A percentile compares a stretch with the other conserved stretches of the same genome.
Conservation (phyloP, 2,888 invertebrate species). For the Hemistola chrysoprasaria region DNA sequence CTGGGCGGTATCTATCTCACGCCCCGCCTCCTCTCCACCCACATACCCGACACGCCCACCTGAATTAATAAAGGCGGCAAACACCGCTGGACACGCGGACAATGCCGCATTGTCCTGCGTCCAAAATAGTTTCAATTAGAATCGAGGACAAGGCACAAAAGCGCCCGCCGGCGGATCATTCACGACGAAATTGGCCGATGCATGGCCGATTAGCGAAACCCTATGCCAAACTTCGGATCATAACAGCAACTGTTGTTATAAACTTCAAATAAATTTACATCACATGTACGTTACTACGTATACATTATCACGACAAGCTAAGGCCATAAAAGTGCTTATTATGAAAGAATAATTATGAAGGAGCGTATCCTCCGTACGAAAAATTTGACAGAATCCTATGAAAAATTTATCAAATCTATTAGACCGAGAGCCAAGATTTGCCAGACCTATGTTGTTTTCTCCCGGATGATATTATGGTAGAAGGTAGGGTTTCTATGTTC, state of each 20-base stretch:
- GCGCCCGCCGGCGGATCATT: slow-evolving; percentile 66
- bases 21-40: slow-evolving; percentile 63
- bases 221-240: slow-evolving; percentile 39
- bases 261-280: slow-evolving; percentile 1
- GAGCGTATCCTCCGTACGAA: too few relatives aligned
- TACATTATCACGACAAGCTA: too few relatives aligned
- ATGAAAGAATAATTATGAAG: too few relatives aligned
- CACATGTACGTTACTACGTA: background rate
- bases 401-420: too few relatives aligned
- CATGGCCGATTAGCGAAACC: slow-evolving; percentile 57
- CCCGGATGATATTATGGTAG: too few relatives aligned
- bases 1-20: slow-evolving; percentile 39
- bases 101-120: slow-evolving; percentile 77
- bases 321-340: too few relatives aligned
- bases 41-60: slow-evolving; percentile 63
- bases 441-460: too few relatives aligned
- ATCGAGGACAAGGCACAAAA: slow-evolving; percentile 73
- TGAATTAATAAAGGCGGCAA: slow-evolving; percentile 81
- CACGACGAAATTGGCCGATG: slow-evolving; percentile 69
- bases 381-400: too few relatives aligned
- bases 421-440: too few relatives aligned
- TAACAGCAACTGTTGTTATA: slow-evolving; percentile 12
- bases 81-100: slow-evolving; percentile 80
- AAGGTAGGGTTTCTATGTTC: too few relatives aligned
- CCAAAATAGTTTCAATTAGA: slow-evolving; percentile 82